Evolutionary conservation across 2,797 vertebrate species (phyloP).

Genomic region (Arctocebus calabarensis): DNA sequence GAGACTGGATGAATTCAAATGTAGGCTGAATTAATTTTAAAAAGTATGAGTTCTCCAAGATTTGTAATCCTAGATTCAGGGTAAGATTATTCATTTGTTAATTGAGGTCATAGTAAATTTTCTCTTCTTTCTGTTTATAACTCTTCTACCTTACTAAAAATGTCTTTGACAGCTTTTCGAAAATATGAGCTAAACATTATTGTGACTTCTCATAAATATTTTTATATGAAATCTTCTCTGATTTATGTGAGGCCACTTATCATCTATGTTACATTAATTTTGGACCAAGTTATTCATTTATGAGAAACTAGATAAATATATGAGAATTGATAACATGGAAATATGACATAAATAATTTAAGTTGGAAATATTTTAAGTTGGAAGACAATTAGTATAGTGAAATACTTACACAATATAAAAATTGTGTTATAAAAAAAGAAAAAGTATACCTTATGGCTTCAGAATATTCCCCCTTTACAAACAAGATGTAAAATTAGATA

Average conservation of each 20-base stretch:
- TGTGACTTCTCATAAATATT: slow-evolving; percentile 53
- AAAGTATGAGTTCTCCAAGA: slow-evolving; percentile 1
- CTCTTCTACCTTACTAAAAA: not conserved
- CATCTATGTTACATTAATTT: slow-evolving; percentile 27
- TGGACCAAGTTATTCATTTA: not conserved
- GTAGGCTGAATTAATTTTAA: slow-evolving; percentile 13
- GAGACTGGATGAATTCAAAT: not conserved
- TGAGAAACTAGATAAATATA: not conserved
- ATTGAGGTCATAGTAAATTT: slow-evolving; percentile 30
- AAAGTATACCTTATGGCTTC: not conserved
- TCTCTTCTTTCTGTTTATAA: slow-evolving; percentile 18
- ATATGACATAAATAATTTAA: slow-evolving; percentile 24
- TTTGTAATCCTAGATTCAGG: slow-evolving; percentile 12
- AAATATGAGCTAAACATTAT: slow-evolving; percentile 52
- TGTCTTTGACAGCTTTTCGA: not conserved
- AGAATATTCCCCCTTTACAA: not conserved
- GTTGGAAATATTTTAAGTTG: no score
- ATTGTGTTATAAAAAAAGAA: not conserved
- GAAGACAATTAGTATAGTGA: slow-evolving; percentile 15
- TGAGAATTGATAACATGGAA: not conserved
- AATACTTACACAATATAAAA: not conserved
- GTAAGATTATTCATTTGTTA: slow-evolving; percentile 66
- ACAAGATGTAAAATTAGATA: slow-evolving; percentile 28
- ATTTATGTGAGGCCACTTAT: slow-evolving; percentile 12
- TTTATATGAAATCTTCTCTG: not conserved